These are phyloP conservation scores for Eurystomus glaucurus DNA, from an alignment of 2,797 vertebrate genomes.

Conservation along the genomic window DNA sequence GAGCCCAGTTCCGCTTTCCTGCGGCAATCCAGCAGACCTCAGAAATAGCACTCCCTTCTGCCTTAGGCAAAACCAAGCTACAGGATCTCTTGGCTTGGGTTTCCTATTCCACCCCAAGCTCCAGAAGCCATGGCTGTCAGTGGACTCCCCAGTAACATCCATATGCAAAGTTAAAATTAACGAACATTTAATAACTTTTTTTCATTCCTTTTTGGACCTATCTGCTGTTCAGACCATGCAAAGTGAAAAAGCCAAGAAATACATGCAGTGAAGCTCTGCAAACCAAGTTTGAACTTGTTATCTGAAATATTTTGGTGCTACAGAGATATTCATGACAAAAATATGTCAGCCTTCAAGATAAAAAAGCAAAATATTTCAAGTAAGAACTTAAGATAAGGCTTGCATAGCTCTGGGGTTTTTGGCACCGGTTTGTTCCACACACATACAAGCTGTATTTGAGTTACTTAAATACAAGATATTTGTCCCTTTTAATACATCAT, in stretches of 20 bases:
- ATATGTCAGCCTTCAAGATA: neutral
- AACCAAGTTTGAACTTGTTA: neutral
- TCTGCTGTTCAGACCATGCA: neutral
- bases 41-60: neutral
- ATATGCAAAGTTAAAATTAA: neutral
- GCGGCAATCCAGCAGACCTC: neutral
- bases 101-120: neutral
- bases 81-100: neutral
- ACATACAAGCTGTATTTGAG: neutral
- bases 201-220: neutral
- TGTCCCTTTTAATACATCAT: neutral
- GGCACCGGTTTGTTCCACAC: neutral
- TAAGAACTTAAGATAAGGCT: neutral
- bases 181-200: neutral
- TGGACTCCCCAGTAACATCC: neutral
- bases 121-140: neutral
- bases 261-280: neutral
- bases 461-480: neutral
- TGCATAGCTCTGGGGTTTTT: neutral
- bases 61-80: neutral
- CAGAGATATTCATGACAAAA: neutral
- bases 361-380: neutral
- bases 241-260: conserved; percentile 7
- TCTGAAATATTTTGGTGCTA: conserved; percentile 7
- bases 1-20: neutral